Percentiles rank a stretch among this genome's conserved stretches.
phyloP scores from a whole-genome alignment of 1,140 invertebrate genomes.

The Drosophila eugracilis region DNA sequence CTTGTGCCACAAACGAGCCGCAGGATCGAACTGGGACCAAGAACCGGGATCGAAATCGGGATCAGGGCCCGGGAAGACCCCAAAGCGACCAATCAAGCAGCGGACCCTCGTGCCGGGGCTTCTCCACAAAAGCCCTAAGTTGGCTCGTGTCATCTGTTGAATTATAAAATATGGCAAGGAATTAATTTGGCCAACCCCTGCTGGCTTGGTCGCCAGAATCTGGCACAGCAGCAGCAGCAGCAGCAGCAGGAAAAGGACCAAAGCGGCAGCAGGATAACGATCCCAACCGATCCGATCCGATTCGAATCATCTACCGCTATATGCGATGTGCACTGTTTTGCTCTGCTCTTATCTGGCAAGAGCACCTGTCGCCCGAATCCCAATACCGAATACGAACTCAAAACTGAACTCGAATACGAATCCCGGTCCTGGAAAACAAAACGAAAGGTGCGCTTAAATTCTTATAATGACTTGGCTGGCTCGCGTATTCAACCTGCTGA shows the following conservation, averaged over 20 bases:
- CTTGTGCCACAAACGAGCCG: constrained; percentile 79
- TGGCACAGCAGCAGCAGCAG: constrained; percentile 70
- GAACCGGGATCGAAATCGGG: constrained; percentile 35
- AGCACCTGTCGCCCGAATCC: constrained; percentile 69
- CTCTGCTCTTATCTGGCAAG: constrained; percentile 59
- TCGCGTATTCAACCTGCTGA: constrained; percentile 48
- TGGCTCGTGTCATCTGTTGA: constrained; percentile 84
- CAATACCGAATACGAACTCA: constrained; percentile 12
- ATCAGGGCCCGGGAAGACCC: constrained; percentile 33
- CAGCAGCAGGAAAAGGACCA: constrained; percentile 31
- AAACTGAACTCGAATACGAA: constrained; percentile 25
- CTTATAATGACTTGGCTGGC: constrained; percentile 78
- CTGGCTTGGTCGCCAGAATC: constrained; percentile 49
- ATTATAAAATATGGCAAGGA: constrained; percentile 84
- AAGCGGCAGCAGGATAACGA: constrained; percentile 49
- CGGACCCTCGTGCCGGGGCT: constrained; percentile 34
- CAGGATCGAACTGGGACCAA: constrained; percentile 16
- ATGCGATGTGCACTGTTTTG: constrained; percentile 37
- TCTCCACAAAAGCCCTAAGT: constrained; percentile 29
- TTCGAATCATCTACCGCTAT: constrained; percentile 71
- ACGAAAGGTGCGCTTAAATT: constrained; percentile 83
- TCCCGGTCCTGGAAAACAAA: constrained; percentile 51
- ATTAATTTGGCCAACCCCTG: constrained; percentile 75
- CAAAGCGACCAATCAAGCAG: constrained; percentile 32
- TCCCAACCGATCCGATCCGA: constrained; percentile 43